Percentiles rank a stretch among this genome's conserved stretches.
Evolutionary conservation across 2,113 vertebrate genomes (phyloP).

Genomic region (Promerops cafer): DNA sequence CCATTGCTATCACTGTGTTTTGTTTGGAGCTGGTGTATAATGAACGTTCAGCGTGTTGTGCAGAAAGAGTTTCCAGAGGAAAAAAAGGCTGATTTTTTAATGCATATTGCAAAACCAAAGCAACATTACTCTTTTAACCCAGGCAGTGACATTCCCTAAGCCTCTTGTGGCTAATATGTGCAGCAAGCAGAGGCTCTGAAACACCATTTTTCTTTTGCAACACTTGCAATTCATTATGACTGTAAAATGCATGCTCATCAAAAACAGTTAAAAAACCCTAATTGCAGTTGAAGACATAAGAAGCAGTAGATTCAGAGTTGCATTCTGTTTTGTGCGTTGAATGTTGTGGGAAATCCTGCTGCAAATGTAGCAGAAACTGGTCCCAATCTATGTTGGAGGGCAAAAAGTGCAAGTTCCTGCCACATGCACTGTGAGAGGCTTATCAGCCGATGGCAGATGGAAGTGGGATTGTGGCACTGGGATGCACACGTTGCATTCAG

Average conservation of each 20-base stretch:
- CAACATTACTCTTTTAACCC: not conserved
- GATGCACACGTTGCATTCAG: accelerated
- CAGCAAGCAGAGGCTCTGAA: not conserved
- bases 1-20: not conserved
- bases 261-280: not conserved
- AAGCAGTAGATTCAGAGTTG: not conserved
- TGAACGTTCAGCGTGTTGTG: not conserved
- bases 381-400: not conserved
- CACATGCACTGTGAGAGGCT: accelerated
- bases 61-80: not conserved
- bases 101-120: not conserved
- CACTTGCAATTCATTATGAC: not conserved
- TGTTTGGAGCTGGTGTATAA: not conserved
- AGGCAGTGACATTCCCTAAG: not conserved
- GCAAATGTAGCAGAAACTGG: not conserved
- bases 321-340: not conserved
- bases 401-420: not conserved
- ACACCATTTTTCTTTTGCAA: not conserved
- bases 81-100: slow-evolving; percentile 21
- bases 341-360: not conserved
- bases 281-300: not conserved
- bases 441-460: accelerated
- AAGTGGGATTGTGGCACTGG: not conserved
- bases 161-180: not conserved
- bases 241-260: not conserved